These are phyloP conservation scores for Drosophila tripunctata DNA, from an alignment of 2,888 invertebrate genomes.

Conservation along the genomic window DNA sequence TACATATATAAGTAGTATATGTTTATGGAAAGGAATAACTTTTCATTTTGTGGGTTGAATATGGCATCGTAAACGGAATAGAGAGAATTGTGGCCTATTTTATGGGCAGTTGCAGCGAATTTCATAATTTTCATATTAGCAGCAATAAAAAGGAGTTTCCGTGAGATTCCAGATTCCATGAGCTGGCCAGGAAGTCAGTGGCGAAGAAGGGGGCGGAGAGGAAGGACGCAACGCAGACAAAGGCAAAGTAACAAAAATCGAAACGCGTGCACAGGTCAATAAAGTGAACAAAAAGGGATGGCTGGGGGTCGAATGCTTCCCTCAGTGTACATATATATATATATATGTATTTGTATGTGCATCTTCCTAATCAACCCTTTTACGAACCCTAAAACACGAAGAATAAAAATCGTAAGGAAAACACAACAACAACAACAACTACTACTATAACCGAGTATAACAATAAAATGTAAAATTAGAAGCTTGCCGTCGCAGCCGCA, in stretches of 20 bases:
- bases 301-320: conserved; percentile 16
- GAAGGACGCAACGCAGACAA: conserved; percentile 29
- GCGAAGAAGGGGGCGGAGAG: background rate
- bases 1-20: too few relatives aligned
- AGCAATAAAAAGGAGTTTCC: conserved; percentile 62
- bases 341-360: conserved; percentile 36
- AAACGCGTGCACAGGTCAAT: conserved; percentile 71
- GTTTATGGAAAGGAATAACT: too few relatives aligned
- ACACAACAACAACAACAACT: conserved; percentile 28
- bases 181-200: background rate
- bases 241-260: conserved; percentile 67
- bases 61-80: conserved; percentile 42
- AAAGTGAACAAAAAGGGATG: conserved; percentile 42
- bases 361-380: conserved; percentile 79
- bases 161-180: conserved; percentile 8
- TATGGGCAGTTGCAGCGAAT: conserved; percentile 24
- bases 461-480: conserved; percentile 80
- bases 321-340: conserved; percentile 18
- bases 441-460: conserved; percentile 59
- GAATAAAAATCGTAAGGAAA: conserved; percentile 54
- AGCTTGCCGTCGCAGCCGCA: conserved; percentile 42
- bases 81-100: conserved; percentile 18
- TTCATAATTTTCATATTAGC: conserved; percentile 75
- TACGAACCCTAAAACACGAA: conserved; percentile 74
- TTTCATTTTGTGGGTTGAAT: background rate